A percentile compares a stretch with the other conserved stretches of the same genome.
Evolutionary conservation across 2,888 invertebrate genomes (phyloP).

Genomic region (Netelia inedita): DNA sequence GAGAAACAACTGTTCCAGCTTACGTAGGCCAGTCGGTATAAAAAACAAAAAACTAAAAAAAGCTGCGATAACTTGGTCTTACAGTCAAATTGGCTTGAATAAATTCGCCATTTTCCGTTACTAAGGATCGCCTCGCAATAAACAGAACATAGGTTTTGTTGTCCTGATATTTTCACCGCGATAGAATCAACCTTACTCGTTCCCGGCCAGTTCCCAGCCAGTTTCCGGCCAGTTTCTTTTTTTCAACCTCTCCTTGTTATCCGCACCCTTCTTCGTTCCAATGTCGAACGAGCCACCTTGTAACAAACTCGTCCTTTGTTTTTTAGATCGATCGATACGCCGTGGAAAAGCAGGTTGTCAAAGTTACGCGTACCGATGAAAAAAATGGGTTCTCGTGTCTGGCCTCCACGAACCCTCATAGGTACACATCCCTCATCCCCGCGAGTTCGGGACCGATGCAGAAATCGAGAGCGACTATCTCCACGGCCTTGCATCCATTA

Average conservation of each 20-base stretch:
- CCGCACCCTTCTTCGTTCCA: neutral
- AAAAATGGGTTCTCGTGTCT: slow-evolving; percentile 16
- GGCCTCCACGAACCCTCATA: neutral
- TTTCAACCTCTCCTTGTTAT: slow-evolving; percentile 5
- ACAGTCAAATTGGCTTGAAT: too few relatives aligned
- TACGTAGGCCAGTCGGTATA: neutral
- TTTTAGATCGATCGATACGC: slow-evolving; percentile 15
- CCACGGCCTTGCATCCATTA: slow-evolving; percentile 31
- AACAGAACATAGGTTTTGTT: neutral
- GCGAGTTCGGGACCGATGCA: neutral
- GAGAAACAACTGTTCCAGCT: neutral
- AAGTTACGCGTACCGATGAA: neutral
- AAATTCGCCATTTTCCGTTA: too few relatives aligned
- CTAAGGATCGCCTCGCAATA: too few relatives aligned
- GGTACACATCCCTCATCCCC: neutral
- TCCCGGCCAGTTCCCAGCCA: neutral
- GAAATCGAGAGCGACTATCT: slow-evolving; percentile 9
- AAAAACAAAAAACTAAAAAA: too few relatives aligned
- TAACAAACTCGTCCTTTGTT: neutral
- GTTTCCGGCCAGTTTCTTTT: neutral
- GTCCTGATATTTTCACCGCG: neutral
- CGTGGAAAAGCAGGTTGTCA: neutral
- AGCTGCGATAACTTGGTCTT: too few relatives aligned
- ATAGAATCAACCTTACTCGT: neutral
- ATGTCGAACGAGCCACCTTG: neutral